Conservation (phyloP, 2,888 invertebrate genomes). For the Eupithecia dodoneata region DNA sequence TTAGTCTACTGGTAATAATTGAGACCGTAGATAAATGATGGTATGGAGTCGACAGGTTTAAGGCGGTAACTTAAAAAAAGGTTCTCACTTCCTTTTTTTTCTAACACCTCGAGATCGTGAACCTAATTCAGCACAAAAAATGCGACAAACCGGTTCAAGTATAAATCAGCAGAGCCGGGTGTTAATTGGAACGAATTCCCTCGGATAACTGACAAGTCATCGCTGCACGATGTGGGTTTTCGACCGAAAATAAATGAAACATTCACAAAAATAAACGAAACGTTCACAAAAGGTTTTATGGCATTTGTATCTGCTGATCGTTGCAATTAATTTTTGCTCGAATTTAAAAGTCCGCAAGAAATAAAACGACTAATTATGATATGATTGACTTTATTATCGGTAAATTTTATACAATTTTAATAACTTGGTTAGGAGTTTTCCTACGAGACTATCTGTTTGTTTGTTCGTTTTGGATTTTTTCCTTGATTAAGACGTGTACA, state of each 20-base stretch:
- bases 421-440: background rate
- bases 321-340: constrained; percentile 33
- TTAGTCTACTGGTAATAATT: background rate
- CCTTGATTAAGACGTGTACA: background rate
- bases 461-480: background rate
- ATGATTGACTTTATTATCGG: constrained; percentile 2
- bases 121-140: constrained; percentile 72
- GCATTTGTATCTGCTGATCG: constrained; percentile 38
- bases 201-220: constrained; percentile 59
- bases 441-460: background rate
- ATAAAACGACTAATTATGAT: constrained; percentile 11
- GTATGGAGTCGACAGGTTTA: constrained; percentile 15
- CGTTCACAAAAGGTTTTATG: constrained; percentile 33
- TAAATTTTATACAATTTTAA: background rate
- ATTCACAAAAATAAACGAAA: constrained; percentile 40
- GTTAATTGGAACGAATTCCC: constrained; percentile 81
- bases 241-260: constrained; percentile 38
- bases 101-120: constrained; percentile 62
- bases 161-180: constrained; percentile 75
- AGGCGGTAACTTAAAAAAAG: constrained; percentile 37
- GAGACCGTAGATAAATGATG: constrained; percentile 14
- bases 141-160: constrained; percentile 61
- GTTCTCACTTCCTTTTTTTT: constrained; percentile 54
- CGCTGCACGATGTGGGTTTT: constrained; percentile 45
- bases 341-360: constrained; percentile 8